These are phyloP conservation scores for Villa cingulata DNA, from an alignment of 2,888 invertebrate genomes.

Conservation along the genomic window DNA sequence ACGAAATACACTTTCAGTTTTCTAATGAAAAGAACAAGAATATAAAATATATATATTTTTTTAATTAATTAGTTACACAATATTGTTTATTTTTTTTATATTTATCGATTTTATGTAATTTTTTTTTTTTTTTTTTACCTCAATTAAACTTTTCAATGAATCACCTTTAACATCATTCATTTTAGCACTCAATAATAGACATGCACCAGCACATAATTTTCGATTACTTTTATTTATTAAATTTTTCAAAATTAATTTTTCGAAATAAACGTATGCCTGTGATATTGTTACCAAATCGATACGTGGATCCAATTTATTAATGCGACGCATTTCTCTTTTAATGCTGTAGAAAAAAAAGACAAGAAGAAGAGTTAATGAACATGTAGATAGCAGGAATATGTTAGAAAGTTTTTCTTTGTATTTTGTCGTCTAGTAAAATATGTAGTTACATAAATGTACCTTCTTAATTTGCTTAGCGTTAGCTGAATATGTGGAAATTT, in stretches of 20 bases:
- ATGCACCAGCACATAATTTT: constrained; percentile 90
- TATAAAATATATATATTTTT: not conserved
- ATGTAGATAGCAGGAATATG: too few relatives aligned
- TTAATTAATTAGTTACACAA: not conserved
- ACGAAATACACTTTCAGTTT: constrained; percentile 81
- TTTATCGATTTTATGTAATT: too few relatives aligned
- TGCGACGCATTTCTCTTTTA: constrained; percentile 90
- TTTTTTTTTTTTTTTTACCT: constrained; percentile 43
- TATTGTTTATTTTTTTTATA: not conserved
- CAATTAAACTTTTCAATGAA: constrained; percentile 69
- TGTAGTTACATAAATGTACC: constrained; percentile 48
- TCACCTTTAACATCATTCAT: constrained; percentile 94
- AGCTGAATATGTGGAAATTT: constrained; percentile 91
- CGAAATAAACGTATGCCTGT: constrained; percentile 96
- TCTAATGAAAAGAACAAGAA: constrained; percentile 38
- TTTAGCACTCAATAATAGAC: constrained; percentile 86
- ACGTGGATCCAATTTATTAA: constrained; percentile 69
- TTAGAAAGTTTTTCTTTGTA: too few relatives aligned
- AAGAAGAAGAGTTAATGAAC: not conserved
- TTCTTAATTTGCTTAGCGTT: constrained; percentile 88
- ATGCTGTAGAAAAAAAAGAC: constrained; percentile 45
- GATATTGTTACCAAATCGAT: constrained; percentile 84
- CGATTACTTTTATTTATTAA: constrained; percentile 90
- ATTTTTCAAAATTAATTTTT: constrained; percentile 83
- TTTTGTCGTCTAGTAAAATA: too few relatives aligned